These are phyloP conservation scores for Euthynnus affinis DNA, from an alignment of 2,797 vertebrate species.

Conservation along the genomic window DNA sequence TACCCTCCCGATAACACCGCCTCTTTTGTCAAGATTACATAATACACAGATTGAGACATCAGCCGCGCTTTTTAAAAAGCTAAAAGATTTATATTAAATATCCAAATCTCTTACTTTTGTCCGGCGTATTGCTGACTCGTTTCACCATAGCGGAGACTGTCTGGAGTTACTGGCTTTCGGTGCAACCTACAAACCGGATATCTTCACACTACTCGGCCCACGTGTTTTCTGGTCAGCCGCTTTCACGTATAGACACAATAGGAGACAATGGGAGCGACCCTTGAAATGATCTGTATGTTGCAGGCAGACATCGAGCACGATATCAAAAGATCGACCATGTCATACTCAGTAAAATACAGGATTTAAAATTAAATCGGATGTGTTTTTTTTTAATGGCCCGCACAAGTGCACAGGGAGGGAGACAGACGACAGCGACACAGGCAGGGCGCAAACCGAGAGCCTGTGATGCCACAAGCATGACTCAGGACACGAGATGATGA, in stretches of 20 bases:
- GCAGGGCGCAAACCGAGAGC: neutral
- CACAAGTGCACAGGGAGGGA: neutral
- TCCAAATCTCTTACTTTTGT: conserved; percentile 46
- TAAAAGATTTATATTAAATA: neutral
- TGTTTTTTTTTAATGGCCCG: neutral
- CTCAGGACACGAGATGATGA: neutral
- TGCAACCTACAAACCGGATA: conserved; percentile 73
- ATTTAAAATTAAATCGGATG: neutral
- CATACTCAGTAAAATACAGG: neutral
- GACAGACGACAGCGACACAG: conserved; percentile 16
- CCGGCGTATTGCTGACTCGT: neutral
- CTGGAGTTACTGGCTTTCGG: conserved; percentile 26
- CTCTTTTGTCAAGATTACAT: conserved; percentile 22
- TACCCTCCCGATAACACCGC: conserved; percentile 14
- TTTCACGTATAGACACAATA: conserved; percentile 74
- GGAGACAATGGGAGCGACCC: conserved; percentile 68
- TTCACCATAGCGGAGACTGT: conserved; percentile 49
- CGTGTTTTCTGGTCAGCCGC: conserved; percentile 77
- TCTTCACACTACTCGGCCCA: conserved; percentile 74
- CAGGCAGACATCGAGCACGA: too few species aligned
- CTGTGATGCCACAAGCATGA: neutral
- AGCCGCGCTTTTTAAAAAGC: neutral
- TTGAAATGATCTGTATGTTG: neutral
- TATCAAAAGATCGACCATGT: too few species aligned
- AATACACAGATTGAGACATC: neutral